Conservation (phyloP, 1,140 invertebrate species). For the Camponotus pennsylvanicus region DNA sequence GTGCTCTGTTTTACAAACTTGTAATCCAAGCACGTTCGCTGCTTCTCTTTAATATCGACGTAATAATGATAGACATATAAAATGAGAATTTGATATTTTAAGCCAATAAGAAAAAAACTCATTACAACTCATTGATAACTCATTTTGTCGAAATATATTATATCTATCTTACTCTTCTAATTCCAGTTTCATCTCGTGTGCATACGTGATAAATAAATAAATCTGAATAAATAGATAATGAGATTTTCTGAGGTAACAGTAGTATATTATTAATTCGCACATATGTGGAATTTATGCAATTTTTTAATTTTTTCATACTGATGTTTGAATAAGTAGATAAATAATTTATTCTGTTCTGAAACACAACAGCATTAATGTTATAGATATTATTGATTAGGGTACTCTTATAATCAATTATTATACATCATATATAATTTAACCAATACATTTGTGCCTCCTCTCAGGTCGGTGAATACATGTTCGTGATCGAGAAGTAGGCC, state of each 20-base stretch:
- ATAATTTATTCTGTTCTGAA: background rate
- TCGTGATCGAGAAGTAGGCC: conserved; percentile 25
- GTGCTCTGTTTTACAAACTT: conserved; percentile 35
- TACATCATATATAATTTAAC: conserved; percentile 29
- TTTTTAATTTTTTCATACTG: too few relatives aligned
- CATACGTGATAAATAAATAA: background rate
- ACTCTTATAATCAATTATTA: background rate
- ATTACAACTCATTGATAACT: background rate
- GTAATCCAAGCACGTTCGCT: conserved; percentile 5
- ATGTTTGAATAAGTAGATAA: background rate
- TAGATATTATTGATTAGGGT: background rate
- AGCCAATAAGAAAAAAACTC: background rate
- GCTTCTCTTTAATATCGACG: conserved; percentile 6
- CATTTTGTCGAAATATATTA: background rate
- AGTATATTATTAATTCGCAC: background rate
- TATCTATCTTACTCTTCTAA: background rate
- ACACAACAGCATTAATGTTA: conserved; percentile 3
- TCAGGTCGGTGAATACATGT: background rate
- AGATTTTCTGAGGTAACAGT: background rate
- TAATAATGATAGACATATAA: background rate
- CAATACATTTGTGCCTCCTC: background rate
- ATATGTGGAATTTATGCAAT: too few relatives aligned
- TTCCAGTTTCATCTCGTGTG: background rate
- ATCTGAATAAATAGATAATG: background rate
- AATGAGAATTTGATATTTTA: background rate